Percentiles rank a stretch among this genome's conserved stretches.
Conservation (phyloP, 2,888 invertebrate species). For the Drosophila meridiana region DNA sequence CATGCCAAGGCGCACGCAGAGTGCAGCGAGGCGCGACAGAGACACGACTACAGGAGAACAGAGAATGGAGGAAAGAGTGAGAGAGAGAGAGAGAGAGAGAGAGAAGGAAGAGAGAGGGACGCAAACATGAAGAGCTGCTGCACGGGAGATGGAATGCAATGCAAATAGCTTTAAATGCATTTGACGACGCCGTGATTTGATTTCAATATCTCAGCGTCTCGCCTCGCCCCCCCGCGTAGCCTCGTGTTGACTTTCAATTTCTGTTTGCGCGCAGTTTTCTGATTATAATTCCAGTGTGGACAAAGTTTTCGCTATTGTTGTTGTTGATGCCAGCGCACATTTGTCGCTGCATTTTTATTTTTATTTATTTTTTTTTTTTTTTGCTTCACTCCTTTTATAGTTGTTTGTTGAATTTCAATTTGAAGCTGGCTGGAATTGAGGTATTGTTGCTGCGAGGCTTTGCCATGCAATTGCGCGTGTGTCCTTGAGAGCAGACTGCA, state of each 20-base stretch:
- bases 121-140: neutral
- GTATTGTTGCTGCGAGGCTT: constrained; percentile 11
- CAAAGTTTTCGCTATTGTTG: constrained; percentile 14
- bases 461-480: constrained; percentile 7
- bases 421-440: constrained; percentile 23
- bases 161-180: constrained; percentile 79
- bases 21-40: constrained; percentile 34
- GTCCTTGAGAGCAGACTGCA: constrained; percentile 24
- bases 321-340: constrained; percentile 30
- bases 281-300: constrained; percentile 68
- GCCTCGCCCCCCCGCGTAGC: neutral
- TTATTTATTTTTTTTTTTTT: constrained; percentile 1
- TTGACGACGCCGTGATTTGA: constrained; percentile 75
- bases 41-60: constrained; percentile 19
- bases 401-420: constrained; percentile 27
- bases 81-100: constrained; percentile 4
- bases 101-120: constrained; percentile 3
- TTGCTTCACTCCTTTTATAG: neutral
- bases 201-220: constrained; percentile 58
- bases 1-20: constrained; percentile 61
- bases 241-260: constrained; percentile 77
- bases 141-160: constrained; percentile 61
- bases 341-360: constrained; percentile 19
- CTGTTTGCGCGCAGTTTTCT: constrained; percentile 62
- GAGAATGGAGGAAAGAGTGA: neutral